A percentile compares a stretch with the other conserved stretches of the same genome.
Evolutionary conservation across 2,797 vertebrate species (phyloP).

Genomic region (Lophura swinhoii): DNA sequence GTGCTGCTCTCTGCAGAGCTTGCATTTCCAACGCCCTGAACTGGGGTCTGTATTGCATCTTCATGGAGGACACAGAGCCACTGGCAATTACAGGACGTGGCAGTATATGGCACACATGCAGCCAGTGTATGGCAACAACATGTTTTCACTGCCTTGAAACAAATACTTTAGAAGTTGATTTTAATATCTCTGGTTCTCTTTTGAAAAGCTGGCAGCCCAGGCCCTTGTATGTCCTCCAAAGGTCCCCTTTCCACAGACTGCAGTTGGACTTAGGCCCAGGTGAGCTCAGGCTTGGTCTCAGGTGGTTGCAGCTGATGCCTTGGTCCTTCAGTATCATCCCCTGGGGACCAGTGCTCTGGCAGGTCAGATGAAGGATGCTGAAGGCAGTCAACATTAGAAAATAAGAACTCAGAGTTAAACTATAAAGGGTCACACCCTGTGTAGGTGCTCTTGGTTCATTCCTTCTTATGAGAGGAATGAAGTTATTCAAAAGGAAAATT

Average conservation of each 20-base stretch:
- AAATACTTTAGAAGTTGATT: background rate
- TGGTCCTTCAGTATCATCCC: background rate
- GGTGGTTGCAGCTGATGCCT: background rate
- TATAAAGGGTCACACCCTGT: background rate
- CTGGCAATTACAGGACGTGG: rapidly evolving
- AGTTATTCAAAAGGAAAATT: background rate
- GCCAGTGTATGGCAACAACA: background rate
- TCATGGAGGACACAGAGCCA: background rate
- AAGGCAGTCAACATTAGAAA: background rate
- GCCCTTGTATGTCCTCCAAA: background rate
- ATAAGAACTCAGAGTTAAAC: background rate
- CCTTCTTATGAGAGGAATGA: background rate
- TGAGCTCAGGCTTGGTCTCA: background rate
- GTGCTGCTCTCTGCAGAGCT: rapidly evolving
- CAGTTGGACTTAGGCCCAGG: background rate
- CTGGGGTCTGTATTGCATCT: background rate
- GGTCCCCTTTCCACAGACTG: background rate
- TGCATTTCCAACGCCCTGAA: background rate
- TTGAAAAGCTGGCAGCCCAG: background rate
- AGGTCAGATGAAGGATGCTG: background rate
- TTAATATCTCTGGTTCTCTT: background rate
- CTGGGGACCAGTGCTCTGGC: background rate
- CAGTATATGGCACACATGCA: rapidly evolving
- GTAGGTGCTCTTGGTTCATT: background rate
- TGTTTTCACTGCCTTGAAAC: rapidly evolving